Percentiles rank a stretch among this genome's conserved stretches.
These are phyloP conservation scores for Enteromius paludinosus DNA, from an alignment of 2,797 vertebrate species.

Conservation along the genomic window DNA sequence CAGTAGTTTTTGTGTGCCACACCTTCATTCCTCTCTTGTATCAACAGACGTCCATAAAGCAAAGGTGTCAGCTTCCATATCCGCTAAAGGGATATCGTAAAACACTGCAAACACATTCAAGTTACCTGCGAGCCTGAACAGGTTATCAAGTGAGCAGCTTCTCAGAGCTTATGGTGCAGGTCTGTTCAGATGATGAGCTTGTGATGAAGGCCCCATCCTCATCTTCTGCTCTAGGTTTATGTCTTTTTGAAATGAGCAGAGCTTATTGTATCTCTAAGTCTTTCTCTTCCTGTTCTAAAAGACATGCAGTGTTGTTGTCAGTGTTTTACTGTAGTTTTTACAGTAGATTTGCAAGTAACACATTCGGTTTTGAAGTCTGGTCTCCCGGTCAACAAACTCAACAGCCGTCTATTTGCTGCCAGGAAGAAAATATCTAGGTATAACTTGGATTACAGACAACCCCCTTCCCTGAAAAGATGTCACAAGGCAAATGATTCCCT, in stretches of 20 bases:
- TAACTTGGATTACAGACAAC: too few species aligned
- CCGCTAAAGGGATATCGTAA: slow-evolving; percentile 61
- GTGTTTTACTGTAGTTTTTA: not conserved
- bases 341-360: not conserved
- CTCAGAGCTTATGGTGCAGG: not conserved
- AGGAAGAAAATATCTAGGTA: too few species aligned
- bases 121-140: not conserved
- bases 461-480: too few species aligned
- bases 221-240: not conserved
- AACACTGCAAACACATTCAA: slow-evolving; percentile 50
- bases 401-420: too few species aligned
- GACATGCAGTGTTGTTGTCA: not conserved
- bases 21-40: slow-evolving; percentile 79
- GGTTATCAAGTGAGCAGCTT: not conserved
- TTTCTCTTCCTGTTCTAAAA: not conserved
- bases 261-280: not conserved
- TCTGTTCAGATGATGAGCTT: not conserved
- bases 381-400: too few species aligned
- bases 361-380: not conserved
- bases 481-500: too few species aligned
- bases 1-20: slow-evolving; percentile 58
- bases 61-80: slow-evolving; percentile 73
- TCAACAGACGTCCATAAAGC: slow-evolving; percentile 64
- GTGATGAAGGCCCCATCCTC: not conserved
- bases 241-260: not conserved